Base-by-base conservation (phyloP, 2,113 vertebrate genomes). In the Paraplagusia blochii region DNA sequence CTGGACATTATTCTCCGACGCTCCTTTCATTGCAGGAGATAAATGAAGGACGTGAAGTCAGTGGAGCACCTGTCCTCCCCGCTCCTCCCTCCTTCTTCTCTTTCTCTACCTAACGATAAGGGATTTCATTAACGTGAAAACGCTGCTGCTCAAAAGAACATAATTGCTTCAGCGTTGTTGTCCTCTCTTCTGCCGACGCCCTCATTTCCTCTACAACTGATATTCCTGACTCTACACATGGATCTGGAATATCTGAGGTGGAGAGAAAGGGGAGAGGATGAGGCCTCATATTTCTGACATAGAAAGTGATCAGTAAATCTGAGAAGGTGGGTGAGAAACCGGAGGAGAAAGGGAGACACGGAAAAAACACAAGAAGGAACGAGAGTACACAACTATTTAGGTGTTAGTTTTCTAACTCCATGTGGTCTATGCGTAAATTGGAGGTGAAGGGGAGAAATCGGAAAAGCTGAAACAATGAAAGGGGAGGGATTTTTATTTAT, bases 71-170 rank as follows among this genome's bases (percentile, higher is more conserved):
- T 90, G 89, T 89, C 85, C 87, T 85, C 78, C 79, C 84, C 82
- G 81, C 81, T 85, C 82, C 78, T 67, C 84, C 80, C 74, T 84
- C 85, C 82, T 68, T 84, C 85, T 81, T 68, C 82, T 77, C n/a
- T 66, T 76, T 63, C 77, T 15, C 69, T 76, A 62, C 77, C 79
- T 81, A 71, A 85, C 74, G 89, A 91, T 89, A 90, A 90, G 88
- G 88, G 88, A 88, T 91, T 91, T 90, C 89, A 91, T 90, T 92
- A 91, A 90, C 87, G 85, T 82, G 78, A 88, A 82, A 90, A 87
- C 77, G 86, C 81, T 84, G 68, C 84, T 83, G 81, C 88, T 90
- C 85, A 88, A 88, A 87, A 85, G 88, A 90, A 88, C 83, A 80
- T 91, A 90, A 90, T 89, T 90, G 90, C 88, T 82, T 84, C 84